Conservation (phyloP, 2,797 vertebrate genomes). For the Tenualosa thibaudeaui region DNA sequence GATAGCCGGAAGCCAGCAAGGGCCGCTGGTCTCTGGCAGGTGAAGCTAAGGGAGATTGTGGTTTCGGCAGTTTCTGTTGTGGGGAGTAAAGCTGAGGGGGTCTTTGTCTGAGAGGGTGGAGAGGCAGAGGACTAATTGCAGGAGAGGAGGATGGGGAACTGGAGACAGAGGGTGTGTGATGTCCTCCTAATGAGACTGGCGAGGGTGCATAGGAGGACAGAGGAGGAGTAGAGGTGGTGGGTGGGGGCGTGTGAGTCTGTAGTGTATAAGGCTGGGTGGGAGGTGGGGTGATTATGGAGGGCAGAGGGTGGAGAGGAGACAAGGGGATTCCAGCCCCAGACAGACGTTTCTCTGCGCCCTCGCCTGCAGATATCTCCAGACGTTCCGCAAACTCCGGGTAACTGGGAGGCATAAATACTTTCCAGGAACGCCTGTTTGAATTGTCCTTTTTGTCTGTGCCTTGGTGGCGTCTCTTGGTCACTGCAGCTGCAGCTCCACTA, state of each 20-base stretch:
- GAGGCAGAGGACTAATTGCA: constrained; percentile 62
- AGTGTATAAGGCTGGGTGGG: constrained; percentile 67
- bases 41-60: constrained; percentile 42
- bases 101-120: constrained; percentile 65
- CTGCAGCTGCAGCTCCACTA: constrained; percentile 71
- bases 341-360: constrained; percentile 81
- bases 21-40: constrained; percentile 61
- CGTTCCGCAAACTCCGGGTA: constrained; percentile 95
- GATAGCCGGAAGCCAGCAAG: constrained; percentile 26
- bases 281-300: constrained; percentile 58
- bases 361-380: constrained; percentile 84
- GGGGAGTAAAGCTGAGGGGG: constrained; percentile 53
- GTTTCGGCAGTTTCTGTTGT: constrained; percentile 66
- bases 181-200: constrained; percentile 64
- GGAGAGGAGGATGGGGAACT: constrained; percentile 67
- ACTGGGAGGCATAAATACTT: constrained; percentile 94
- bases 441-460: constrained; percentile 86
- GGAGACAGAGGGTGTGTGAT: constrained; percentile 67
- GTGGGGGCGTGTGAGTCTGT: constrained; percentile 56
- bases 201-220: constrained; percentile 62
- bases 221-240: not conserved
- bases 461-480: constrained; percentile 76
- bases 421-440: constrained; percentile 93
- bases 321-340: constrained; percentile 74
- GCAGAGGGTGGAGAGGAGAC: constrained; percentile 68